Base-by-base conservation (phyloP, 2,888 invertebrate species). In the Antheraea assamensis region DNA sequence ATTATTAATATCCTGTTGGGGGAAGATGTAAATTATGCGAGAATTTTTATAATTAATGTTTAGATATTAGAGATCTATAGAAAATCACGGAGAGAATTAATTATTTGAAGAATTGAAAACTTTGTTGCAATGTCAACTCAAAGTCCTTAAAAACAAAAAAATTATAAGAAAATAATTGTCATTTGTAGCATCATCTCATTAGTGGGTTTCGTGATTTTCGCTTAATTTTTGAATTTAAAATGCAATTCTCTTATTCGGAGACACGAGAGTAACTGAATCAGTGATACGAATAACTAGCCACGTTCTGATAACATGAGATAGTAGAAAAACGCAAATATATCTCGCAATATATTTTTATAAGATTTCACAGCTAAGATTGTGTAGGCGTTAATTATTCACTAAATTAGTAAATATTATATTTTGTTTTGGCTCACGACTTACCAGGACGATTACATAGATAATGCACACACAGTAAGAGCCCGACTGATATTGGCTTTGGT, bases 1-100 rank as follows among this genome's bases (percentile, higher is more conserved):
- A 73, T 77, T 75, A 74, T 79, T 75, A 76, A 79, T 78, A 76
- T 76, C 74, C 74, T 74, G 74, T 74, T 52, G 55, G 52, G 31
- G 5, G 30, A 30, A 52, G 52, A 71, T 49, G 49, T 49, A 71
- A 71, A 71, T 71, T 13, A 42, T 13, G 71, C 52, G 24, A 30
- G 49, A 71, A 55, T 49, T 52, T 17, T 1, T 42, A 15, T 42
- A 35, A 42, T 31, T 21, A 42, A 70, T 70, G 0, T 17, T 70
- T 70, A 31, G 15, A 30, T 64, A 64, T 64, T 17, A 17, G 2
- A 58, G 13, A 58, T 58, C 1, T 24, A 58, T 58, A 15, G 24
- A 58, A 58, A 8, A 58, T 24, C 7, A n/a, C 10, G 10, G 3
- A n/a, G 24, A n/a, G 24, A 58, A 58, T 21, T 52, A 24, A 24